Conservation (phyloP, 2,797 vertebrate species). For the Nothura maculosa region DNA sequence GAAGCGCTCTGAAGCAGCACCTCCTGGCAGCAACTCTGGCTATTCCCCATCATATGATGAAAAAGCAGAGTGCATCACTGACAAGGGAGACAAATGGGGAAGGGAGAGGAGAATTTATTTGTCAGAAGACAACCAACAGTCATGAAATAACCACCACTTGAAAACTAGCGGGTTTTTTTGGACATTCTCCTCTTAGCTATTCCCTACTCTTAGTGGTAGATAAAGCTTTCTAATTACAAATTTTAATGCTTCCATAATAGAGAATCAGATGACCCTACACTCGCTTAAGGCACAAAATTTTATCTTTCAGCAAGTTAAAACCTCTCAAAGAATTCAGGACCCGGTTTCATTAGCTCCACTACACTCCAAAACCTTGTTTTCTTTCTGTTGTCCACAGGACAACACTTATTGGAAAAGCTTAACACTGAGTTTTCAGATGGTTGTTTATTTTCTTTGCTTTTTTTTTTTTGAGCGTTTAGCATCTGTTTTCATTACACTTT, state of each 20-base stretch:
- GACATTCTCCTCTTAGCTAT: neutral
- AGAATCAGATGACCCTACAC: neutral
- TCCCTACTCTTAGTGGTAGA: neutral
- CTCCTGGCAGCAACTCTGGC: neutral
- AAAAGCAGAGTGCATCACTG: neutral
- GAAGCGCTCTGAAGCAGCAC: neutral
- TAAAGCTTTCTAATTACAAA: neutral
- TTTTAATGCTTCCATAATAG: neutral
- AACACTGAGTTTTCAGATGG: neutral
- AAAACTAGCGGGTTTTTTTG: neutral
- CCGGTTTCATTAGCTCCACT: neutral
- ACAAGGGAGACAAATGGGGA: neutral
- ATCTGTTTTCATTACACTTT: neutral
- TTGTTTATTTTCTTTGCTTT: neutral
- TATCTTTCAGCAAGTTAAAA: neutral
- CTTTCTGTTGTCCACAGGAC: neutral
- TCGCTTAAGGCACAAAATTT: neutral
- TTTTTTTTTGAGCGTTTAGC: neutral
- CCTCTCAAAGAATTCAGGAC: neutral
- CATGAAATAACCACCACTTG: neutral
- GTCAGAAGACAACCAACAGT: neutral
- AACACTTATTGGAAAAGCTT: neutral
- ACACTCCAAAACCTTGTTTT: neutral
- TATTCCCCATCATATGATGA: rapidly evolving
- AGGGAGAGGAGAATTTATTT: neutral